phyloP scores from a whole-genome alignment of 1,140 invertebrate genomes.

The Sarcophaga bullata region DNA sequence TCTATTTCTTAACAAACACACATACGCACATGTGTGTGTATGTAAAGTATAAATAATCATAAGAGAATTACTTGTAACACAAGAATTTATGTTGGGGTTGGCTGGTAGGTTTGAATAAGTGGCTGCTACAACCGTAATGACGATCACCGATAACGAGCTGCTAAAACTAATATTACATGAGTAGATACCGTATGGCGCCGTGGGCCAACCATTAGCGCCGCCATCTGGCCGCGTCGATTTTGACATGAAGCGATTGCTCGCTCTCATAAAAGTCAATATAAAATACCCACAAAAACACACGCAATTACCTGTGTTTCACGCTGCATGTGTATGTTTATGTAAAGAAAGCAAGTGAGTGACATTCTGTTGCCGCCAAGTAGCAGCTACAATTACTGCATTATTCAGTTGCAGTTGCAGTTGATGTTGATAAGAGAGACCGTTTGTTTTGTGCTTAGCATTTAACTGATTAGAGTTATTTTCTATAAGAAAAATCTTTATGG shows the following conservation, averaged over 20 bases:
- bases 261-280: slow-evolving; percentile 17
- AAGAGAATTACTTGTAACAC: too few relatives aligned
- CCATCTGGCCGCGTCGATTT: slow-evolving; percentile 64
- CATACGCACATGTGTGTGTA: too few relatives aligned
- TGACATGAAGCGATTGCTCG: slow-evolving; percentile 53
- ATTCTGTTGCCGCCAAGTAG: neutral
- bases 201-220: slow-evolving; percentile 60
- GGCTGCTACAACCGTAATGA: neutral
- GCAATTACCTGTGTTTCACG: neutral
- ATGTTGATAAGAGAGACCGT: neutral
- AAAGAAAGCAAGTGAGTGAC: neutral
- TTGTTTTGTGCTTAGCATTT: neutral
- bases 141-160: slow-evolving; percentile 16
- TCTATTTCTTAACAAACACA: too few relatives aligned
- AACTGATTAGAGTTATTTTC: slow-evolving; percentile 32
- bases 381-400: neutral
- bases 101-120: neutral
- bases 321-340: neutral
- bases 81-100: slow-evolving; percentile 1
- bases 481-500: neutral
- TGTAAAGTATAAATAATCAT: too few relatives aligned
- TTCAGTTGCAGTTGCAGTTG: neutral
- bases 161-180: slow-evolving; percentile 58
- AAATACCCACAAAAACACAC: neutral
- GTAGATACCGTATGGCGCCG: slow-evolving; percentile 61